Conservation (phyloP, 2,797 vertebrate species). For the Gymnodraco acuticeps region DNA sequence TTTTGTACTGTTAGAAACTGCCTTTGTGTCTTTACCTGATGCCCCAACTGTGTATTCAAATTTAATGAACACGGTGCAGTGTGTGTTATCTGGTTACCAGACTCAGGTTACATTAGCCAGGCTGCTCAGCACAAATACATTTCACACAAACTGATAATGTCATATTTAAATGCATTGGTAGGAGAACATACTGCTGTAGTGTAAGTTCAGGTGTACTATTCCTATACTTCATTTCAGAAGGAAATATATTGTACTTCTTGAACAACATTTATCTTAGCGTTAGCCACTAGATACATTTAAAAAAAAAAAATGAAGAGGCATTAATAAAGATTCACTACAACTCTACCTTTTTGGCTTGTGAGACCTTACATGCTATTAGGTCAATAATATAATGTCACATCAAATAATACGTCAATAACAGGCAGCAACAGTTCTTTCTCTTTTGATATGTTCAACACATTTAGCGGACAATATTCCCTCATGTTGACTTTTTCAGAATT, state of each 20-base stretch:
- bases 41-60: constrained; percentile 77
- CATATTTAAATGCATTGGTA: background rate
- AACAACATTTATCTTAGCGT: background rate
- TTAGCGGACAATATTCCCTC: too few species aligned
- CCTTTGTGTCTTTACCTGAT: constrained; percentile 60
- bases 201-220: background rate
- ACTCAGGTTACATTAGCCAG: constrained; percentile 77
- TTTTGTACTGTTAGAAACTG: background rate
- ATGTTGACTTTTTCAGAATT: too few species aligned
- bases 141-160: constrained; percentile 4
- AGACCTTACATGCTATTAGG: too few species aligned
- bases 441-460: too few species aligned
- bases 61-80: constrained; percentile 83
- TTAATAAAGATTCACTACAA: background rate
- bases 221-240: background rate
- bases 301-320: too few species aligned
- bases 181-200: background rate
- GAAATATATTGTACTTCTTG: background rate
- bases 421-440: too few species aligned
- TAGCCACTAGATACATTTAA: too few species aligned
- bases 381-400: too few species aligned
- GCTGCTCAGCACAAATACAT: constrained; percentile 34
- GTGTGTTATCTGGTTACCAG: constrained; percentile 83
- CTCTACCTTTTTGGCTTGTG: too few species aligned
- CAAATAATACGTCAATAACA: too few species aligned